Evolutionary conservation across 2,113 vertebrate genomes (phyloP).

Genomic region (Sinosuthora webbiana): DNA sequence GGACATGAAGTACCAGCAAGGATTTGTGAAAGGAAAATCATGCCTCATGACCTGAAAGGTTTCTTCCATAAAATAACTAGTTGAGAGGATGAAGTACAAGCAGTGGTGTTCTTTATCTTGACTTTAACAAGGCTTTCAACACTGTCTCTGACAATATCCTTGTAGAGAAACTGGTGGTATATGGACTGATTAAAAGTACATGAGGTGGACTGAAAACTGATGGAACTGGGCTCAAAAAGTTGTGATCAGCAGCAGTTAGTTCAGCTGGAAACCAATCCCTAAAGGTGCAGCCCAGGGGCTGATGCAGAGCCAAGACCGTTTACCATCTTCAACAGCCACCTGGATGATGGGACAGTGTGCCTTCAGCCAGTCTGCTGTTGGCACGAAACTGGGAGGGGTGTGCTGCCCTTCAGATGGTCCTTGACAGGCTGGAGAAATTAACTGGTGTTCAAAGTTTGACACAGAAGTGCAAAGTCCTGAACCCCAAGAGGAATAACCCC

Average conservation of each 20-base stretch:
- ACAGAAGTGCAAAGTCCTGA: neutral
- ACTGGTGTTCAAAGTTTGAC: neutral
- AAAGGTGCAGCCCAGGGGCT: neutral
- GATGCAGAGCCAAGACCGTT: neutral
- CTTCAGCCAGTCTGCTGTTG: neutral
- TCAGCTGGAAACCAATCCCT: neutral
- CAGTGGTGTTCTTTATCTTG: neutral
- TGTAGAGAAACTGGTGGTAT: neutral
- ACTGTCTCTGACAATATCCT: neutral
- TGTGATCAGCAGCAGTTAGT: neutral
- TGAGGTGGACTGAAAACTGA: neutral
- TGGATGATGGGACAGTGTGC: neutral
- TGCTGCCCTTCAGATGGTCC: neutral
- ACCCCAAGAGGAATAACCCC: neutral
- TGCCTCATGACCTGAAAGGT: neutral
- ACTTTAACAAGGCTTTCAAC: neutral
- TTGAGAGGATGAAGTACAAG: neutral
- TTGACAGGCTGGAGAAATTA: neutral
- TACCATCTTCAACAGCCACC: neutral
- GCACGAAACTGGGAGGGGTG: neutral
- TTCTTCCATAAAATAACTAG: neutral
- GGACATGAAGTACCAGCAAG: neutral
- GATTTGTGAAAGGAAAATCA: neutral
- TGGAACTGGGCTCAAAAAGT: neutral
- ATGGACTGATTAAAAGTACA: neutral